Conservation (phyloP, 2,888 invertebrate genomes). For the Drosophila colorata region DNA sequence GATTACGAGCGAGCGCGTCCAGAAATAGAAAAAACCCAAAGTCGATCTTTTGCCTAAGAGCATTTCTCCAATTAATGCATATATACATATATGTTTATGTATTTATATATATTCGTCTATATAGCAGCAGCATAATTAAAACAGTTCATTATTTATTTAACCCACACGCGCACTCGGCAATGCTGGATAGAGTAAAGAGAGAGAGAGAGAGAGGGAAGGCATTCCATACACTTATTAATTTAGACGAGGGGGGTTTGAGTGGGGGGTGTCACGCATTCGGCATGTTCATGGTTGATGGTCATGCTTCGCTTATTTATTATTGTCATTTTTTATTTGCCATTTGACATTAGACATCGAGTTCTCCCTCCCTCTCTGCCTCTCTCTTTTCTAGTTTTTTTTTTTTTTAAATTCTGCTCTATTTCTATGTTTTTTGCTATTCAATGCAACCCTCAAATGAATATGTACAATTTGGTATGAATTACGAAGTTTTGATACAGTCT, state of each 20-base stretch:
- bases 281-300: conserved; percentile 38
- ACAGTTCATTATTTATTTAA: conserved; percentile 12
- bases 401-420: neutral
- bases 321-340: conserved; percentile 38
- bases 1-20: neutral
- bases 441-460: too few relatives aligned
- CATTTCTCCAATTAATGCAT: conserved; percentile 21
- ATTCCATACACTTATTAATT: conserved; percentile 13
- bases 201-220: neutral
- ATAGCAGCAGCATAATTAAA: conserved; percentile 28
- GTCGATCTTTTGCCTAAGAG: conserved; percentile 3
- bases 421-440: too few relatives aligned
- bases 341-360: conserved; percentile 29
- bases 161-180: neutral
- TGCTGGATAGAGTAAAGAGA: neutral
- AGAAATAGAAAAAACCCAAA: conserved; percentile 1
- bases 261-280: conserved; percentile 30
- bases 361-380: neutral
- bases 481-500: too few relatives aligned
- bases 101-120: neutral
- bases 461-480: too few relatives aligned
- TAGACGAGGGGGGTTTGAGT: neutral
- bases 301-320: conserved; percentile 60
- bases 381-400: neutral
- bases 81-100: neutral